phyloP scores from a whole-genome alignment of 2,113 vertebrate species.

The Saguinus midas region DNA sequence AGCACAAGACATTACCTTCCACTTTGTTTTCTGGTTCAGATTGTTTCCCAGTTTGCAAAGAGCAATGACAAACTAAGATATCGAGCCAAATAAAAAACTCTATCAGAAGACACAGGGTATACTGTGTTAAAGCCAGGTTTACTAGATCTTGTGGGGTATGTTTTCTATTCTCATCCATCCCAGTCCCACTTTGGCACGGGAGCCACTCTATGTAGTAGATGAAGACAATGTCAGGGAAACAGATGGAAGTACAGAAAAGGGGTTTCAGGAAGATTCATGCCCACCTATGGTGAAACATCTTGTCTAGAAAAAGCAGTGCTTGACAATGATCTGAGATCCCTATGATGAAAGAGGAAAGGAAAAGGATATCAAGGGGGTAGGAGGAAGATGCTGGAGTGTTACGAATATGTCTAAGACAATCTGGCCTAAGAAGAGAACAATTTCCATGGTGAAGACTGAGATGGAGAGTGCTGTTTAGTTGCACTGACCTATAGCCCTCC shows the following conservation, averaged over 20 bases:
- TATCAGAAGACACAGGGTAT: not conserved
- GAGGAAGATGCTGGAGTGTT: not conserved
- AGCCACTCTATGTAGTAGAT: not conserved
- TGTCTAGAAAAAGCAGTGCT: not conserved
- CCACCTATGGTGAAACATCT: not conserved
- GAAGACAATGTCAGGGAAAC: not conserved
- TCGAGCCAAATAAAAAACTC: not conserved
- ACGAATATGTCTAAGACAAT: not conserved
- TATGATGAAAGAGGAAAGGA: not conserved
- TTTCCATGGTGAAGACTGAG: not conserved
- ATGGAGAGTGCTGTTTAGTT: not conserved
- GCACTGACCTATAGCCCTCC: not conserved
- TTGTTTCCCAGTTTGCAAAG: not conserved
- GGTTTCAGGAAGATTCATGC: not conserved
- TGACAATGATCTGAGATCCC: not conserved
- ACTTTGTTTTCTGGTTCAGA: slow-evolving; percentile 9
- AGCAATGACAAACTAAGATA: not conserved
- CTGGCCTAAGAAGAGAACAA: not conserved
- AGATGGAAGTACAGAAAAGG: not conserved
- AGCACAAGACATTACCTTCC: not conserved
- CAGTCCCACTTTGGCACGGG: not conserved
- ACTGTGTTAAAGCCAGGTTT: not conserved
- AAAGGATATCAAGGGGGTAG: not conserved
- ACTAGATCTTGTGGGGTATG: not conserved
- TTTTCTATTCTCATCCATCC: not conserved